phyloP scores from a whole-genome alignment of 2,113 vertebrate species.

The Gavialis gangeticus region DNA sequence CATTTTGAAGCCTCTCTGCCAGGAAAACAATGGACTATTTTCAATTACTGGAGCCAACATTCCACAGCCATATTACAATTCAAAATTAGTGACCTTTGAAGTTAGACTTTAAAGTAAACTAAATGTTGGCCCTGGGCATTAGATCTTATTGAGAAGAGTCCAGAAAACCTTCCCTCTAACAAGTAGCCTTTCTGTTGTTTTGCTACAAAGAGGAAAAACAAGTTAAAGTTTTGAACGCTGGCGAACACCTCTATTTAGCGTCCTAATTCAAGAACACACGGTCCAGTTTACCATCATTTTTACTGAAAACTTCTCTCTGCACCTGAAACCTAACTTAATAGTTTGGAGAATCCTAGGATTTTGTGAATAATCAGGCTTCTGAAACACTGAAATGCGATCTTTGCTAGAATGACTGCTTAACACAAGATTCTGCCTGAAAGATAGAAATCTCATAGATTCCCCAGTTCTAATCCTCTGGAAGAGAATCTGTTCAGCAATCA shows the following conservation, averaged over 20 bases:
- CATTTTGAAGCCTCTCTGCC: background rate
- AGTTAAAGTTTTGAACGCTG: background rate
- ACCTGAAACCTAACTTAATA: background rate
- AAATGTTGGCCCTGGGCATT: background rate
- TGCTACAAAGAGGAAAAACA: background rate
- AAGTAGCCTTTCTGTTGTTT: slow-evolving; percentile 1
- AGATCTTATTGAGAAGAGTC: background rate
- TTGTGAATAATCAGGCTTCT: background rate
- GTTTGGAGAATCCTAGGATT: background rate
- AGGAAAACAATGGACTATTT: background rate
- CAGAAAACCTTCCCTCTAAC: background rate
- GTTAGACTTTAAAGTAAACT: background rate
- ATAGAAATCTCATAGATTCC: background rate
- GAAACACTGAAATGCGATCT: background rate
- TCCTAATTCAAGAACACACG: background rate
- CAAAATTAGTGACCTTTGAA: background rate
- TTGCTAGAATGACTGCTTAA: background rate
- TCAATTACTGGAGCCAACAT: background rate
- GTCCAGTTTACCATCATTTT: background rate
- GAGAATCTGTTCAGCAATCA: background rate
- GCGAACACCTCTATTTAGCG: background rate
- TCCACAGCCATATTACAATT: background rate
- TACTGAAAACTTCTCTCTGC: background rate
- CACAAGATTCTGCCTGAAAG: background rate
- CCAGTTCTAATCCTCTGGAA: slow-evolving; percentile 45